phyloP scores from a whole-genome alignment of 2,113 vertebrate species.

The Ptychochromis oligacanthus region DNA sequence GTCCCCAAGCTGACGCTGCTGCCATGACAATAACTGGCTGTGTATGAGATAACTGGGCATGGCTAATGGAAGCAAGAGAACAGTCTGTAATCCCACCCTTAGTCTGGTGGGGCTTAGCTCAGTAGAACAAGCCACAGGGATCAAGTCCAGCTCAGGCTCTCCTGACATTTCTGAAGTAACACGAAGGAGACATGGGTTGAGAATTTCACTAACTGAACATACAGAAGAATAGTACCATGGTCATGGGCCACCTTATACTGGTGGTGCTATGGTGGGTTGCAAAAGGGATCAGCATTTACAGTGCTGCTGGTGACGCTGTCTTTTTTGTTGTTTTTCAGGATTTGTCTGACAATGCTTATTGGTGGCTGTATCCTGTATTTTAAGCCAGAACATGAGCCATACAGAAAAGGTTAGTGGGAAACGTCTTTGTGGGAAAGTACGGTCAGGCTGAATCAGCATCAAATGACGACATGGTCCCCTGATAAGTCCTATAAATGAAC shows the following conservation, averaged over 20 bases:
- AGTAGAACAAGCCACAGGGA: slow-evolving; percentile 4
- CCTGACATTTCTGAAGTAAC: slow-evolving; percentile 1
- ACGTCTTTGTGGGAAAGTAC: not conserved
- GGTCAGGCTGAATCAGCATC: not conserved
- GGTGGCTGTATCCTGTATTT: not conserved
- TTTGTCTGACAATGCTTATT: not conserved
- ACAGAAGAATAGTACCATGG: not conserved
- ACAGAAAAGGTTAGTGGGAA: not conserved
- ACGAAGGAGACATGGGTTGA: not conserved
- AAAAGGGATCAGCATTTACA: not conserved
- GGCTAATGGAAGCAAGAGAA: slow-evolving; percentile 58
- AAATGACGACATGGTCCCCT: not conserved
- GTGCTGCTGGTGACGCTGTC: no score
- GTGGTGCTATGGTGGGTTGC: not conserved
- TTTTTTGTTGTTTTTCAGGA: not conserved
- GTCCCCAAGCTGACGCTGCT: slow-evolving; percentile 65
- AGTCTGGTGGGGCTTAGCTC: slow-evolving; percentile 21
- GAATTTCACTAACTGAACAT: not conserved
- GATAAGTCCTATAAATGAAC: not conserved
- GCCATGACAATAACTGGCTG: slow-evolving; percentile 68
- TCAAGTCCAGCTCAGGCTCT: not conserved
- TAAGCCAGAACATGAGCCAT: not conserved
- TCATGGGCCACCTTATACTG: not conserved
- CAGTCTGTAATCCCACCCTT: slow-evolving; percentile 48
- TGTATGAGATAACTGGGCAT: slow-evolving; percentile 31